A percentile compares a stretch with the other conserved stretches of the same genome.
These are phyloP conservation scores for Polyergus mexicanus DNA, from an alignment of 1,140 invertebrate species.

Conservation along the genomic window DNA sequence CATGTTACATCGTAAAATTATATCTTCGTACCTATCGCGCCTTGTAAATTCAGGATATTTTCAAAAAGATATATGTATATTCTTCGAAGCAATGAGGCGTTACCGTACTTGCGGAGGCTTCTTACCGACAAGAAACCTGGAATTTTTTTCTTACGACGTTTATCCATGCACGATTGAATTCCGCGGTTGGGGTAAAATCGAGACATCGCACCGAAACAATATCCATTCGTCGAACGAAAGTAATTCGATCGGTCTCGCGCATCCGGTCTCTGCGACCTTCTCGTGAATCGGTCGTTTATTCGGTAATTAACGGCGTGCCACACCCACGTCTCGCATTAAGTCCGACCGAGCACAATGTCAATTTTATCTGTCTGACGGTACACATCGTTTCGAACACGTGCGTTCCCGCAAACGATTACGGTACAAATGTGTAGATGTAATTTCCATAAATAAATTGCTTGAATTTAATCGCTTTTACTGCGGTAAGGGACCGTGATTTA, in stretches of 20 bases:
- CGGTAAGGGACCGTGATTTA: slow-evolving; percentile 34
- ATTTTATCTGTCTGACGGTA: slow-evolving; percentile 27
- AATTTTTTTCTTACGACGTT: slow-evolving; percentile 57
- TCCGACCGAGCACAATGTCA: slow-evolving; percentile 26
- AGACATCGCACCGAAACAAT: slow-evolving; percentile 32
- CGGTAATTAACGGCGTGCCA: slow-evolving; percentile 60
- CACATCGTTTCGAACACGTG: not conserved
- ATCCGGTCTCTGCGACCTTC: slow-evolving; percentile 35
- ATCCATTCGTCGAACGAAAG: slow-evolving; percentile 26
- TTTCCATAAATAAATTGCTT: not conserved
- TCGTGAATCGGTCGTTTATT: slow-evolving; percentile 46
- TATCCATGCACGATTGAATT: slow-evolving; percentile 71
- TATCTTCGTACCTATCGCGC: not conserved
- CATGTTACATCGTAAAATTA: not conserved
- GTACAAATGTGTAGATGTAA: not conserved
- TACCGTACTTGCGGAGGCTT: slow-evolving; percentile 43
- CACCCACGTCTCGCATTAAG: slow-evolving; percentile 60
- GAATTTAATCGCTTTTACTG: slow-evolving; percentile 16
- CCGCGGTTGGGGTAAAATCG: slow-evolving; percentile 50
- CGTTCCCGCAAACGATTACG: not conserved
- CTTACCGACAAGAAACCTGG: slow-evolving; percentile 19
- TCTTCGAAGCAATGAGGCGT: slow-evolving; percentile 8
- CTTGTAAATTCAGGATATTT: not conserved
- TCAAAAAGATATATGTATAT: not conserved
- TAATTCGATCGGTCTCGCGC: slow-evolving; percentile 59